phyloP scores from a whole-genome alignment of 2,113 vertebrate species.

The Sebastes schlegelii region DNA sequence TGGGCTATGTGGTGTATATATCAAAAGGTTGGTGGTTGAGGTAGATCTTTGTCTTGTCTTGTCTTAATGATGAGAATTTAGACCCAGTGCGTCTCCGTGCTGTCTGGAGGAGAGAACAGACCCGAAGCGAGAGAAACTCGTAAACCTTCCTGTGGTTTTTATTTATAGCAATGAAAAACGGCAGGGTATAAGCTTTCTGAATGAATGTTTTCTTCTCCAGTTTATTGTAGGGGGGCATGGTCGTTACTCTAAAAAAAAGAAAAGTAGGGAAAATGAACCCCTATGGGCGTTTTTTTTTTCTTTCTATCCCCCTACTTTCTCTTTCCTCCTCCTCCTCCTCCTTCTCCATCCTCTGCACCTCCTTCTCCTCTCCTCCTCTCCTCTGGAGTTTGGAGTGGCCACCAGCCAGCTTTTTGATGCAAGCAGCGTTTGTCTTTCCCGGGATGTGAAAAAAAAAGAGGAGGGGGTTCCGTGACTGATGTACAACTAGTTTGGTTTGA shows the following conservation, averaged over 20 bases:
- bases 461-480: conserved; percentile 75
- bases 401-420: conserved; percentile 84
- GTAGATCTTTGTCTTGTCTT: conserved; percentile 22
- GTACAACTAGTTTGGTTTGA: conserved; percentile 76
- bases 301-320: conserved; percentile 25
- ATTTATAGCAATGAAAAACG: conserved; percentile 47
- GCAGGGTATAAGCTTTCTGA: conserved; percentile 20
- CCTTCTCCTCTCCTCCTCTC: conserved; percentile 35
- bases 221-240: conserved; percentile 76
- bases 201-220: conserved; percentile 61
- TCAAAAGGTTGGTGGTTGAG: conserved; percentile 28
- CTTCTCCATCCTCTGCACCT: conserved; percentile 43
- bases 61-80: conserved; percentile 34
- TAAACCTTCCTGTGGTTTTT: conserved; percentile 38
- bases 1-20: not conserved
- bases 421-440: conserved; percentile 89
- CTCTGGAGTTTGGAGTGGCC: conserved; percentile 76
- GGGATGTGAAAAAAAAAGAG: conserved; percentile 70
- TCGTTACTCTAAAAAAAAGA: conserved; percentile 45
- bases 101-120: conserved; percentile 77
- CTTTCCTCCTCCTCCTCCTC: not conserved
- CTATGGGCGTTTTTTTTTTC: conserved; percentile 51
- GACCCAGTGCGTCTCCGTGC: conserved; percentile 37
- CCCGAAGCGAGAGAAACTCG: conserved; percentile 68
- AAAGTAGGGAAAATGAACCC: conserved; percentile 74